Base-by-base conservation (phyloP, 1,140 invertebrate genomes). In the Drosophila suzukii region DNA sequence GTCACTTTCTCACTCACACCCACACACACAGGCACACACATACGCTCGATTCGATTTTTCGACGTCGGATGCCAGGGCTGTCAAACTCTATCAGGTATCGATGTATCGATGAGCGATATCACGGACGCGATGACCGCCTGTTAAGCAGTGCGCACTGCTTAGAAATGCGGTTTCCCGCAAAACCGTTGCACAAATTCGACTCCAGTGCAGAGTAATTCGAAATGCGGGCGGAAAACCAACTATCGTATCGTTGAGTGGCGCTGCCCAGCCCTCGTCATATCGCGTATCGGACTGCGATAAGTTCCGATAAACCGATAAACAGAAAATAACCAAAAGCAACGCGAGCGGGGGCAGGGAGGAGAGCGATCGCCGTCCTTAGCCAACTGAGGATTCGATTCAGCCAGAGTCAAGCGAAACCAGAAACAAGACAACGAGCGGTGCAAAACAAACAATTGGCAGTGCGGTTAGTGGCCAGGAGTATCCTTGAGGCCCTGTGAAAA, bases 1-100 rank as follows among this genome's bases (percentile, higher is more conserved):
- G 90, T 91, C 90, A 91, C 90, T 91, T 91, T 90, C 78, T 78
- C 78, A 88, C 78, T 83, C 76, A 86, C 76, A 71, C 73, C 67
- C 60, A 76, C 71, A 71, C 47, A 75, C 59, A 67, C 68, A 27
- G 27, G 60, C 43, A 72, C 50, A 46, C 50, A 70, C 50, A 38
- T 43, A 70, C 43, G 17, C 10, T 54, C 27, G 53, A 30, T 47
- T 24, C 34, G 65, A 55, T 39, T 66, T 24, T 43, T 41, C 39
- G n/a, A 32, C 38, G 13, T 39, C 15, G 50, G 46, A 53, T n/a
- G 27, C 65, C 67, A 71, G 67, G 51, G 67, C 27, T 70, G 44
- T 8, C 43, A 15, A 20, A 6, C 32, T 20, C 1, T 4, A 39
- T 4, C 1, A 0, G 6, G 0, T 44, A 70, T 70, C 66, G 66